Base-by-base conservation (phyloP, 2,113 vertebrate genomes). In the Corvus hawaiiensis region DNA sequence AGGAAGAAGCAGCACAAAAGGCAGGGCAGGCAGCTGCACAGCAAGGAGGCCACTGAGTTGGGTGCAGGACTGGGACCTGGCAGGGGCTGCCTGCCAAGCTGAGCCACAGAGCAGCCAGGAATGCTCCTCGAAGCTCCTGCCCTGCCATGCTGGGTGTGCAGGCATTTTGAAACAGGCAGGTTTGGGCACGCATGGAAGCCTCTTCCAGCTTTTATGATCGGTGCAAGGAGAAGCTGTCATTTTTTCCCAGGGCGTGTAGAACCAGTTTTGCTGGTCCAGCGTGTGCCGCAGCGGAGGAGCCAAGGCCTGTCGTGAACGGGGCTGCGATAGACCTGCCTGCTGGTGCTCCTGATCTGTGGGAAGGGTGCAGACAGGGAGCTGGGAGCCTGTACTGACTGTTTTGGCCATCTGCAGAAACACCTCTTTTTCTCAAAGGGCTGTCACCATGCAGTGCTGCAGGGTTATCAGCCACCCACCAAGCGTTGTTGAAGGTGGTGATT, bases 211-310 rank as follows among this genome's bases (percentile, higher is more conserved):
- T 97, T 98, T 97, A 94, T 71, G 91, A 96, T 95, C 64, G 0
- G 32, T 84, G 91, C 88, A 86, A 88, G 85, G 84, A 93, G 94
- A 97, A 97, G 95, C 97, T 96, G 94, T 98, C 96, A 96, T 98
- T 96, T 97, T 97, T 87, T 95, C 96, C 91, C 94, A 95, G 97
- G 97, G 98, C 23, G 94, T 97, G 97, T 96, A 96, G 93, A 98
- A 98, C 98, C 98, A 91, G 98, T 98, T 98, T 74, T 3, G 12
- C 98, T 66, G 72, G 97, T 97, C 92, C 43, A 68, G 90, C 63
- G 6, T 93, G 94, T 5, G 44, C 43, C 0, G 5, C 24, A 11
- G 71, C 0, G 0, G 52, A 14, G 1, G 93, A 97, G 95, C 92
- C 85, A 41, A 94, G 69, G 76, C 12, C 67, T 76, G 67, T 87